Base-by-base conservation (phyloP, 1,140 invertebrate species). In the Drosophila arizonae region DNA sequence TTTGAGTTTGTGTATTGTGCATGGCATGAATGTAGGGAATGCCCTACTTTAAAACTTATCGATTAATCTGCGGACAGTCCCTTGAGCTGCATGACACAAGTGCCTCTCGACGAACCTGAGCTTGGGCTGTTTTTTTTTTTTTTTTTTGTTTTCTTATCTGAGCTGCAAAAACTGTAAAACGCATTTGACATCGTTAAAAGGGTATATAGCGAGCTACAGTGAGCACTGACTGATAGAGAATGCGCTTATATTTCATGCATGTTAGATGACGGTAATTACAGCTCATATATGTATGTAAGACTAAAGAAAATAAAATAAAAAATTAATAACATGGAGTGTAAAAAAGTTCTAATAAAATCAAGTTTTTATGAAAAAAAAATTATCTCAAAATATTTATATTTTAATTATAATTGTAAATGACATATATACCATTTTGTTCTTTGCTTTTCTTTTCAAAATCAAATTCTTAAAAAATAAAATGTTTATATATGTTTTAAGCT, bases 91-190 rank as follows among this genome's bases (percentile, higher is more conserved):
- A 24, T 56, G 41, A 41, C 54, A 24, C 36, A 61, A n/a, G 36
- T 17, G 10, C 6, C 36, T 26, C 21, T 11, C 11, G 36, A 15
- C 50, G 21, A 50, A 67, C 67, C 58, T 55, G 61, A n/a, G 28
- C 45, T 63, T 21, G 43, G 36, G 26, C 43, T 21, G 8, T 26
- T 8, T 11, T 26, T 2, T 13, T 33, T 2, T 13, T 33, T 24
- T 24, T 0, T 24, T 21, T 21, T 26, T 8, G 4, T 26, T 6
- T 13, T 33, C 15, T 43, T 62, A 81, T 81, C 74, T 62, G 28
- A 26, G 56, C 65, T 57, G 60, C 24, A 56, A 60, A 55, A 81
- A 81, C 79, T 81, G 36, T 10, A 55, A 41, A 10, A 71, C 52
- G 62, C 36, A 52, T 57, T 17, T 26, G 52, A 45, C 43, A 71